Conservation (phyloP, 2,113 vertebrate genomes). For the Emydocephalus ijimae region DNA sequence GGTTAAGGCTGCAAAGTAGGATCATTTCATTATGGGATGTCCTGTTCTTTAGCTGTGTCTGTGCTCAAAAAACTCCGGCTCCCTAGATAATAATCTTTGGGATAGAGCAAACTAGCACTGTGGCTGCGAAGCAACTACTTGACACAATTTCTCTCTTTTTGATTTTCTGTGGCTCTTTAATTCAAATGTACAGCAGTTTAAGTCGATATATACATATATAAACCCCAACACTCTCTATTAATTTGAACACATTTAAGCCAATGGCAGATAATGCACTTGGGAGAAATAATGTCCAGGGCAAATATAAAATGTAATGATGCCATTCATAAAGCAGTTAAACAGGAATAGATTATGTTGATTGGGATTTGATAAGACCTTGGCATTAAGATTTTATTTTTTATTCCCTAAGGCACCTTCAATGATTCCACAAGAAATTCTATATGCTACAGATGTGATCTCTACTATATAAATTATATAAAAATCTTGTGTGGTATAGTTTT, state of each 20-base stretch:
- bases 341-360: not conserved
- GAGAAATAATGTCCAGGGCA: conserved; percentile 51
- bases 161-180: conserved; percentile 32
- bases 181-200: conserved; percentile 35
- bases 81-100: not conserved
- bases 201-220: conserved; percentile 15
- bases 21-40: not conserved
- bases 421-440: not conserved
- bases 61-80: not conserved
- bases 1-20: not conserved
- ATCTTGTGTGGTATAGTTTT: not conserved
- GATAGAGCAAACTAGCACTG: not conserved
- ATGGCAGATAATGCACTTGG: conserved; percentile 55
- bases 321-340: conserved; percentile 5
- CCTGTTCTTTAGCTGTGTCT: not conserved
- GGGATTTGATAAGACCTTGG: rapidly evolving
- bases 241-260: conserved; percentile 51
- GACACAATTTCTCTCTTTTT: not conserved
- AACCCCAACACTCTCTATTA: conserved; percentile 34
- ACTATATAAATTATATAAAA: not conserved
- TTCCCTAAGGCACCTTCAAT: not conserved
- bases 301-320: conserved; percentile 37
- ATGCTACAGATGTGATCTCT: not conserved
- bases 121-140: not conserved
- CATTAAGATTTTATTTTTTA: not conserved